Base-by-base conservation (phyloP, 2,113 vertebrate species). In the Ceuthmochares aereus region DNA sequence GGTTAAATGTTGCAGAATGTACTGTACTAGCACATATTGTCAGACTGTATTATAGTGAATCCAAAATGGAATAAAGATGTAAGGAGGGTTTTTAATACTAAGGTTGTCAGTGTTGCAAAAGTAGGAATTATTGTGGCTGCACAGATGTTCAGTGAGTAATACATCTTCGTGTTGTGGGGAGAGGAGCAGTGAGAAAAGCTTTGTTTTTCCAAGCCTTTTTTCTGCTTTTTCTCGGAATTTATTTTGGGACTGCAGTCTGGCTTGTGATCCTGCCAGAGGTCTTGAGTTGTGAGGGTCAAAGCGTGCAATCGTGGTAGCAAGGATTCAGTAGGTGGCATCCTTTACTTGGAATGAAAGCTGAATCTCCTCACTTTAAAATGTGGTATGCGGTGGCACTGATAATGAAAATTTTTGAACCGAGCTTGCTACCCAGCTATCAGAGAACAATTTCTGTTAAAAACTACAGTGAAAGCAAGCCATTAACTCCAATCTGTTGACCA, bases 1-100 rank as follows among this genome's bases (percentile, higher is more conserved):
- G 91, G 94, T 96, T 96, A 95, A 95, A 94, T 79, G 70, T 83
- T 95, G 97, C 87, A 93, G 94, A 95, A 91, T 91, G 87, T 92
- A 68, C 83, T 72, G 82, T 89, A 30, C 84, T 62, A 52, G 86
- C 66, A 36, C 93, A 19, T 90, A 87, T 66, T 93, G 84, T 88
- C 83, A 91, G 82, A 8, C 55, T 78, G 22, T 47, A 10, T 74
- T 94, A 51, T 58, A 96, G 81, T 83, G 68, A 92, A 89, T 79
- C 62, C n/a, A 90, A 69, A 91, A 89, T 77, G 82, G 79, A 94
- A 96, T 96, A 95, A 95, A 93, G 87, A 93, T 89, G 85, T 92
- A 91, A 90, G 92, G 72, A 75, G 59, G 8, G 14, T 75, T 87
- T 94, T 84, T 55, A 82, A 77, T 81, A 37, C 43, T 84, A 72